phyloP scores from a whole-genome alignment of 2,797 vertebrate species.

The Psittacula echo region DNA sequence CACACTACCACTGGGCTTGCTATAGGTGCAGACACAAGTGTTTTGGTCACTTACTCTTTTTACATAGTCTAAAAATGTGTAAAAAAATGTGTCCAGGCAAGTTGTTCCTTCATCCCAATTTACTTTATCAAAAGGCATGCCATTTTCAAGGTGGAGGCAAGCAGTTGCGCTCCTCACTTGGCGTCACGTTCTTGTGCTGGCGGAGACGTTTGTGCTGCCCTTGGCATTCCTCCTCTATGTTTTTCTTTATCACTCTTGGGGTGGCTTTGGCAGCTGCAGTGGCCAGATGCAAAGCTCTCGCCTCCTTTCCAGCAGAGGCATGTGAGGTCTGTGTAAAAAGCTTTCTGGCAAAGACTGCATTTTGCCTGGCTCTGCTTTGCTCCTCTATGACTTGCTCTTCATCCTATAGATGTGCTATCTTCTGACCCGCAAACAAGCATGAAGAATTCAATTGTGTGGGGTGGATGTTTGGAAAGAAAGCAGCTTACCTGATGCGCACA shows the following conservation, averaged over 20 bases:
- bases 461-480: background rate
- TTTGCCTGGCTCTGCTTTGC: slow-evolving; percentile 47
- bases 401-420: background rate
- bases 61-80: background rate
- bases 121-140: slow-evolving; percentile 39
- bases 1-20: background rate
- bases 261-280: slow-evolving; percentile 64
- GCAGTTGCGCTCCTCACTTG: slow-evolving; percentile 28
- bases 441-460: background rate
- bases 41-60: slow-evolving; percentile 52
- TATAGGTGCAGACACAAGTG: slow-evolving; percentile 32
- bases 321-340: slow-evolving; percentile 60
- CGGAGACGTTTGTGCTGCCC: slow-evolving; percentile 53
- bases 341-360: slow-evolving; percentile 34
- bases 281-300: slow-evolving; percentile 66
- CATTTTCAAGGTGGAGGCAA: slow-evolving; percentile 48
- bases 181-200: background rate
- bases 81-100: background rate
- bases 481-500: background rate
- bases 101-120: slow-evolving; percentile 26
- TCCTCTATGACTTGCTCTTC: slow-evolving; percentile 28
- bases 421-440: background rate
- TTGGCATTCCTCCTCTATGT: slow-evolving; percentile 65
- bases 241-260: slow-evolving; percentile 67
- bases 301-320: slow-evolving; percentile 57